phyloP scores from a whole-genome alignment of 2,888 invertebrate genomes.

The Cryptocheilus praepositus region DNA sequence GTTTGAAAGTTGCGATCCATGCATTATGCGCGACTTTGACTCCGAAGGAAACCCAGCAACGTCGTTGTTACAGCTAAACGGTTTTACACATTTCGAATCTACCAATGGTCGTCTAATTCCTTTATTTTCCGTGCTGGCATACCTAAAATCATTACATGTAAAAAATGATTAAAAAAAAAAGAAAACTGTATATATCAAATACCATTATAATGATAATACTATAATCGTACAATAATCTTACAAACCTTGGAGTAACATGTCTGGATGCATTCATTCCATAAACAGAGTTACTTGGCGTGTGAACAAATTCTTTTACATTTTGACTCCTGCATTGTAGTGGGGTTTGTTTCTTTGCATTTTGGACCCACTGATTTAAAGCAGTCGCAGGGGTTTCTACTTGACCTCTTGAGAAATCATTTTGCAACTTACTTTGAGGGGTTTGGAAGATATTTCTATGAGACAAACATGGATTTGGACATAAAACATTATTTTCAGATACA shows the following conservation, averaged over 20 bases:
- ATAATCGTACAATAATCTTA: neutral
- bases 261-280: slow-evolving; percentile 38
- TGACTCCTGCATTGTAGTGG: slow-evolving; percentile 52
- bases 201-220: too few relatives aligned
- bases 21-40: slow-evolving; percentile 24
- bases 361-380: slow-evolving; percentile 59
- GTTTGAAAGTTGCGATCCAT: slow-evolving; percentile 42
- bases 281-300: slow-evolving; percentile 49
- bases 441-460: slow-evolving; percentile 66
- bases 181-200: too few relatives aligned
- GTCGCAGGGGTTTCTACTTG: slow-evolving; percentile 62
- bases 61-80: slow-evolving; percentile 14
- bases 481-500: slow-evolving; percentile 33
- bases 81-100: slow-evolving; percentile 48
- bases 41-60: slow-evolving; percentile 3
- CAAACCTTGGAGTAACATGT: slow-evolving; percentile 55
- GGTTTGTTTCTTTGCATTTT: slow-evolving; percentile 54
- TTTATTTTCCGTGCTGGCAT: slow-evolving; percentile 2
- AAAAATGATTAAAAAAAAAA: slow-evolving; percentile 7
- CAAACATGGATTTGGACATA: slow-evolving; percentile 58
- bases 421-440: slow-evolving; percentile 62
- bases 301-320: slow-evolving; percentile 38
- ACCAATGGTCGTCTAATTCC: slow-evolving; percentile 60
- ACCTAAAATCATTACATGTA: slow-evolving; percentile 4
- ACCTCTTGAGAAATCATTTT: slow-evolving; percentile 45